Evolutionary conservation across 2,888 invertebrate genomes (phyloP).

Genomic region (Trissoscelio sp.): DNA sequence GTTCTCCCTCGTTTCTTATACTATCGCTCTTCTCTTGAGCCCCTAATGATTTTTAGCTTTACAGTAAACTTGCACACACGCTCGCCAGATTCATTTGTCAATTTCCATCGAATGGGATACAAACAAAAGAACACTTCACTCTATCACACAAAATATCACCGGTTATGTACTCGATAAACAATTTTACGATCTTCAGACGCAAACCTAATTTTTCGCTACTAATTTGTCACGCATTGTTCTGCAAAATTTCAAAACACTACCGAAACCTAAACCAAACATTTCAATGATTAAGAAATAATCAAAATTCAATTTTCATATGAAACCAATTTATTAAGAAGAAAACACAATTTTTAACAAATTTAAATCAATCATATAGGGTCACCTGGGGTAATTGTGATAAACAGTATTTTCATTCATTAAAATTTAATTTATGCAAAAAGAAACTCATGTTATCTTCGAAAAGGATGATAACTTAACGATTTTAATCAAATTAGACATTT

Average conservation of each 20-base stretch:
- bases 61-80: conserved; percentile 48
- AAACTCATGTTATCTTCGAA: no score
- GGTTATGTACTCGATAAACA: conserved; percentile 38
- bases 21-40: conserved; percentile 57
- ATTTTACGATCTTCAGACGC: conserved; percentile 9
- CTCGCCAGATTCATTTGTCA: conserved; percentile 57
- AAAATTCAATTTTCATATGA: no score
- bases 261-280: background rate
- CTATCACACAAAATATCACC: conserved; percentile 43
- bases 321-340: no score
- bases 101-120: conserved; percentile 57
- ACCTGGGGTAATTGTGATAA: no score
- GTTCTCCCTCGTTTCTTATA: conserved; percentile 55
- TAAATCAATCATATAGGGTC: no score
- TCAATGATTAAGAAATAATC: background rate
- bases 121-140: conserved; percentile 58
- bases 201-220: conserved; percentile 4
- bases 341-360: no score
- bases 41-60: conserved; percentile 62
- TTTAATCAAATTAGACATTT: no score
- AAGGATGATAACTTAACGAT: no score
- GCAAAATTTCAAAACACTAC: no score
- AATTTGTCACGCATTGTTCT: background rate
- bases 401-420: no score
- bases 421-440: no score